Percentiles rank a stretch among this genome's conserved stretches.
Conservation (phyloP, 2,113 vertebrate genomes). For the Syrmaticus mikado region DNA sequence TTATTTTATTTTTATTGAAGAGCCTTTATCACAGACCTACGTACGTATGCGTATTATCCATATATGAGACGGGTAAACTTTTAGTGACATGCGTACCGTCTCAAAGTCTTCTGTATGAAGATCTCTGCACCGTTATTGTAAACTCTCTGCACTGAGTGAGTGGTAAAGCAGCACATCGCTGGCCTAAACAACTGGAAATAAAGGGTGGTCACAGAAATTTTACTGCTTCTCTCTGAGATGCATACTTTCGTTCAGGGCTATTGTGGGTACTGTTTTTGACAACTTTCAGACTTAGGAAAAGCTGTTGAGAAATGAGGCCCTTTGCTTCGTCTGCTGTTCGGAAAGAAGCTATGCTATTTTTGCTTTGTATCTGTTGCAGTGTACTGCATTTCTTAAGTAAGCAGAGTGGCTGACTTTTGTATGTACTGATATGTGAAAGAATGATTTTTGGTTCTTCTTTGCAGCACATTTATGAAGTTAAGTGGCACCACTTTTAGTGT, state of each 20-base stretch:
- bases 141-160: neutral
- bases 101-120: neutral
- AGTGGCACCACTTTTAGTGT: neutral
- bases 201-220: neutral
- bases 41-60: neutral
- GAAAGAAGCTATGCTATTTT: neutral
- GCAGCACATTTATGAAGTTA: neutral
- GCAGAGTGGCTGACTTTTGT: neutral
- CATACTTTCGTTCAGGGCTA: neutral
- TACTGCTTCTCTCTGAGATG: neutral
- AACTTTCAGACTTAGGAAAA: neutral
- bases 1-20: neutral
- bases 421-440: neutral
- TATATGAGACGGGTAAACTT: neutral
- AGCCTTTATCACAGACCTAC: neutral
- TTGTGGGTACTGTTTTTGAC: neutral
- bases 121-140: neutral
- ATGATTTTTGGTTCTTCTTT: neutral
- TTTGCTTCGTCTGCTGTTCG: neutral
- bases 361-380: neutral
- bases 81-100: neutral
- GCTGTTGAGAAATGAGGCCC: fast-evolving
- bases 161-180: neutral
- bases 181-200: neutral
- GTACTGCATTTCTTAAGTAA: neutral